Conservation (phyloP, 1,140 invertebrate species). For the Temnothorax longispinosus region DNA sequence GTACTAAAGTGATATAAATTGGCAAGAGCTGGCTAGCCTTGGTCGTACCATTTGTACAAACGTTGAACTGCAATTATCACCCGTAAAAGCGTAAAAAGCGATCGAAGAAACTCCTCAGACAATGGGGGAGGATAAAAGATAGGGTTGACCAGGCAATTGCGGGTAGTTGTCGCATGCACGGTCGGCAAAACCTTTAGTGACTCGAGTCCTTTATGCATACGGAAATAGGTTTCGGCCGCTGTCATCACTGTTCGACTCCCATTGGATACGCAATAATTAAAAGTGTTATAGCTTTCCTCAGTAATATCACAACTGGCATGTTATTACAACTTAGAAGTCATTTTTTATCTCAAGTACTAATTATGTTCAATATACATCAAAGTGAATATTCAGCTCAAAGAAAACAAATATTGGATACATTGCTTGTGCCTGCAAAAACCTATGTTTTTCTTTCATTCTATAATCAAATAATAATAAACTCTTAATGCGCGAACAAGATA, state of each 20-base stretch:
- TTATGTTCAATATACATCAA: slow-evolving; percentile 36
- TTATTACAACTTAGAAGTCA: slow-evolving; percentile 13
- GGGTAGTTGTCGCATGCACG: slow-evolving; percentile 70
- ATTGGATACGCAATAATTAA: slow-evolving; percentile 39
- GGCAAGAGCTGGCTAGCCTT: neutral
- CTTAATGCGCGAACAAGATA: neutral
- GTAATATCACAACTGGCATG: neutral
- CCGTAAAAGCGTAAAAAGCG: slow-evolving; percentile 68
- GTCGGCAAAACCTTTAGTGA: slow-evolving; percentile 65
- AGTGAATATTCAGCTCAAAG: slow-evolving; percentile 17
- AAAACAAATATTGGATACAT: neutral
- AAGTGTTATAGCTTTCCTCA: neutral
- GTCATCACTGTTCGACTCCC: slow-evolving; percentile 9
- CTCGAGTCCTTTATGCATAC: slow-evolving; percentile 77
- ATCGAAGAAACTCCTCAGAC: slow-evolving; percentile 75
- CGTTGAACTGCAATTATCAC: slow-evolving; percentile 68
- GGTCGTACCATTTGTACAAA: neutral
- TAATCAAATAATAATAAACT: slow-evolving; percentile 15
- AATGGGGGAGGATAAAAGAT: slow-evolving; percentile 66
- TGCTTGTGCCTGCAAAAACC: neutral
- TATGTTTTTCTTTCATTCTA: neutral
- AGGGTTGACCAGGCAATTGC: slow-evolving; percentile 59
- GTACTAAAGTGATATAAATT: slow-evolving; percentile 21
- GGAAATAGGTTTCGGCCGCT: slow-evolving; percentile 67
- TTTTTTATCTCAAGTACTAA: slow-evolving; percentile 8